phyloP scores from a whole-genome alignment of 2,113 vertebrate genomes.

The Pelecanoides urinatrix region DNA sequence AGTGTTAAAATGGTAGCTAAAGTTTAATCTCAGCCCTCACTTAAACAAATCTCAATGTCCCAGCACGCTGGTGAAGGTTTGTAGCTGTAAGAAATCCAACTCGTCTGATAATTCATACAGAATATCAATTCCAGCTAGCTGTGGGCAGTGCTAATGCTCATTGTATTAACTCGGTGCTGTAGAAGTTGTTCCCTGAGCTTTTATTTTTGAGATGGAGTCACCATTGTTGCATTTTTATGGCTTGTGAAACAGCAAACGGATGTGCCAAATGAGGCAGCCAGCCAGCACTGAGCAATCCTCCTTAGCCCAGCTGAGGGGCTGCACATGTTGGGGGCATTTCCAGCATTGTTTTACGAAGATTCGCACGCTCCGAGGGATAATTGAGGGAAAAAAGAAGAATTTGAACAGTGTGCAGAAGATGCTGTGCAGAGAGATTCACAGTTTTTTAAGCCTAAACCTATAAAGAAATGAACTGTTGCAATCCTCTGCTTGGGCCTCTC shows the following conservation, averaged over 20 bases:
- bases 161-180: rapidly evolving
- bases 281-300: not conserved
- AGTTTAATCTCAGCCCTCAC: not conserved
- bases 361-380: not conserved
- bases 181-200: not conserved
- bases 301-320: not conserved
- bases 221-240: not conserved
- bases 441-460: not conserved
- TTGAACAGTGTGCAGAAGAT: not conserved
- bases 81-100: not conserved
- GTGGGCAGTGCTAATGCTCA: not conserved
- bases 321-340: not conserved
- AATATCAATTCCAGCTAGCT: not conserved
- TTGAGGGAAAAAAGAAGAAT: not conserved
- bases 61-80: not conserved
- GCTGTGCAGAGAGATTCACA: not conserved
- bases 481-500: not conserved
- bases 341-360: not conserved
- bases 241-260: not conserved
- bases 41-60: not conserved
- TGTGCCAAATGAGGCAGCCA: not conserved
- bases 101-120: not conserved
- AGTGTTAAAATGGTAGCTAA: not conserved
- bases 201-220: not conserved
- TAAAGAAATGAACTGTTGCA: not conserved